Conservation (phyloP, 2,888 invertebrate species). For the Scaptodrosophila latifasciaeformis region DNA sequence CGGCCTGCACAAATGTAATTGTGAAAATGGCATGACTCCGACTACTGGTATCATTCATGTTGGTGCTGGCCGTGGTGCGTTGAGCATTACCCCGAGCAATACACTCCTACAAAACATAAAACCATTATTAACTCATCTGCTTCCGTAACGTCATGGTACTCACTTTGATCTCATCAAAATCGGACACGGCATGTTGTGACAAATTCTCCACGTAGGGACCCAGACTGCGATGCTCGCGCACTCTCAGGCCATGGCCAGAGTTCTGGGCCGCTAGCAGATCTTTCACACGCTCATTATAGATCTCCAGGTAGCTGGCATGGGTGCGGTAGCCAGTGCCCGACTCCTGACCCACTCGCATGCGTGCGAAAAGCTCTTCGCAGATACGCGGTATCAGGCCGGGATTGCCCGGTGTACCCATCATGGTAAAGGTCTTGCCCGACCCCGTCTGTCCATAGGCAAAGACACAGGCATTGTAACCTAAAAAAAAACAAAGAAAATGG, state of each 20-base stretch:
- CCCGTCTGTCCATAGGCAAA: conserved; percentile 95
- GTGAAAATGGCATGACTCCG: conserved; percentile 94
- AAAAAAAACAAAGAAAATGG: neutral
- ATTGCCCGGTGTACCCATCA: conserved; percentile 89
- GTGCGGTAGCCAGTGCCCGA: conserved; percentile 89
- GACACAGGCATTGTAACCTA: conserved; percentile 88
- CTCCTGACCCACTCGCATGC: conserved; percentile 88
- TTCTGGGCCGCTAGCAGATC: conserved; percentile 79
- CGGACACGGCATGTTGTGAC: conserved; percentile 89
- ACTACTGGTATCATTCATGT: conserved; percentile 94
- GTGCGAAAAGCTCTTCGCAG: conserved; percentile 87
- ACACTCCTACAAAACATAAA: conserved; percentile 78
- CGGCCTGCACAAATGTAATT: conserved; percentile 91
- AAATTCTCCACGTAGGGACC: conserved; percentile 92
- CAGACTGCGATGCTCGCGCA: conserved; percentile 86
- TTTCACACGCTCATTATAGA: conserved; percentile 89
- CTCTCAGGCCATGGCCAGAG: conserved; percentile 82
- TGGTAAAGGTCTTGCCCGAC: conserved; percentile 92
- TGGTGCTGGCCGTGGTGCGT: conserved; percentile 90
- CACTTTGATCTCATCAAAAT: conserved; percentile 90
- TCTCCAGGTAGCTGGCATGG: conserved; percentile 90
- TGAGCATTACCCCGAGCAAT: conserved; percentile 87
- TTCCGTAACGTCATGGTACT: conserved; percentile 48
- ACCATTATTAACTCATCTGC: too few species aligned
- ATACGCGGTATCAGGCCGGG: conserved; percentile 91